Conservation (phyloP, 1,140 invertebrate genomes). For the Lysiphlebus fabarum region DNA sequence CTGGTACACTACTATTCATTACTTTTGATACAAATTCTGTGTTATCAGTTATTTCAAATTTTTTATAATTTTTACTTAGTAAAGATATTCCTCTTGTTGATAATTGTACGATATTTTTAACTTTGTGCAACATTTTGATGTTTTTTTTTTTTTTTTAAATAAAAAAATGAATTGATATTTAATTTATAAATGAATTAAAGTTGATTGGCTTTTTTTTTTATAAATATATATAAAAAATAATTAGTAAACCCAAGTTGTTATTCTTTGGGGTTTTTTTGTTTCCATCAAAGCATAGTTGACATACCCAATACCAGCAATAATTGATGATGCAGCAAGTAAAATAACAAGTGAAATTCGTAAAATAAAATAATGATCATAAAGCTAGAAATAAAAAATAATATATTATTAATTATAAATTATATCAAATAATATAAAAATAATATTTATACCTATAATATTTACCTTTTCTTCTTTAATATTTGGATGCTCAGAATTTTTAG, state of each 20-base stretch:
- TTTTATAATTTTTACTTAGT: constrained; percentile 42
- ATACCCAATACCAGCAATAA: constrained; percentile 52
- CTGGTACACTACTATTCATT: constrained; percentile 76
- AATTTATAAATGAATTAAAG: background rate
- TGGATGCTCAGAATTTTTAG: constrained; percentile 47
- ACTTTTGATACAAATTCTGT: constrained; percentile 66
- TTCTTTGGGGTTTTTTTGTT: constrained; percentile 45
- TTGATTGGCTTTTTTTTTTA: background rate
- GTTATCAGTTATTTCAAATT: constrained; percentile 58
- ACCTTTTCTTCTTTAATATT: constrained; percentile 42
- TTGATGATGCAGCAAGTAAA: constrained; percentile 51
- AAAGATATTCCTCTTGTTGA: constrained; percentile 37
- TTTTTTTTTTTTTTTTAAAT: constrained; percentile 2
- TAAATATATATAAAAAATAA: constrained; percentile 5
- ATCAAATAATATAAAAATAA: constrained; percentile 20
- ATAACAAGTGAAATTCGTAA: constrained; percentile 55
- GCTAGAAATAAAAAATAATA: constrained; percentile 51
- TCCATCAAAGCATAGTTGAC: constrained; percentile 56
- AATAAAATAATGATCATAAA: constrained; percentile 59
- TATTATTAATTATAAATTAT: constrained; percentile 7
- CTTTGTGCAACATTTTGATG: constrained; percentile 39
- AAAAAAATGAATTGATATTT: background rate
- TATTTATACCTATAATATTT: constrained; percentile 30
- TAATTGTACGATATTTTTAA: constrained; percentile 33
- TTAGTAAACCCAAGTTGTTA: constrained; percentile 50